Conservation (phyloP, 2,888 invertebrate genomes). For the Gortyna flavago region DNA sequence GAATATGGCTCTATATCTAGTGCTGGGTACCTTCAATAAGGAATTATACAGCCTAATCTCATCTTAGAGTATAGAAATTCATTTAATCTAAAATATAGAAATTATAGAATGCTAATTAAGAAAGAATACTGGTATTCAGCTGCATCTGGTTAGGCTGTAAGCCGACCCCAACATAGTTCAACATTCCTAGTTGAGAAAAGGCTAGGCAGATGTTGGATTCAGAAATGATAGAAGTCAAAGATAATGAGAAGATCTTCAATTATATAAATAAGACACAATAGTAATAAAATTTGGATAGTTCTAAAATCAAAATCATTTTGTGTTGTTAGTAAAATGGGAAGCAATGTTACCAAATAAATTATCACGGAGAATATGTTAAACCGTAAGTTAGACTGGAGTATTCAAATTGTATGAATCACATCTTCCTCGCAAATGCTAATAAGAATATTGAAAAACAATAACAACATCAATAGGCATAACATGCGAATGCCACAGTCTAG, state of each 20-base stretch:
- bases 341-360: background rate
- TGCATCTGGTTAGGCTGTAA: too few species aligned
- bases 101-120: too few species aligned
- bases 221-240: background rate
- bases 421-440: slow-evolving; percentile 16
- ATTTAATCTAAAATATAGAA: background rate
- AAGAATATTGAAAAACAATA: slow-evolving; percentile 32
- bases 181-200: background rate
- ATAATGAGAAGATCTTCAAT: background rate
- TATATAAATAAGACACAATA: background rate
- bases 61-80: background rate
- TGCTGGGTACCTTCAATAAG: background rate
- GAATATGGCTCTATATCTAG: background rate
- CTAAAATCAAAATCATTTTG: background rate
- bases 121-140: too few species aligned
- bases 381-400: background rate
- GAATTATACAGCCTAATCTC: background rate
- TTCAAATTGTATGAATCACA: background rate
- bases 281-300: background rate
- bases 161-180: background rate
- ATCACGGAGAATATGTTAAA: background rate
- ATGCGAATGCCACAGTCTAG: background rate
- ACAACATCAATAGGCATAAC: slow-evolving; percentile 26
- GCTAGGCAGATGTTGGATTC: background rate
- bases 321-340: slow-evolving; percentile 11